Conservation (phyloP, 1,140 invertebrate genomes). For the Drosophila seguyi region DNA sequence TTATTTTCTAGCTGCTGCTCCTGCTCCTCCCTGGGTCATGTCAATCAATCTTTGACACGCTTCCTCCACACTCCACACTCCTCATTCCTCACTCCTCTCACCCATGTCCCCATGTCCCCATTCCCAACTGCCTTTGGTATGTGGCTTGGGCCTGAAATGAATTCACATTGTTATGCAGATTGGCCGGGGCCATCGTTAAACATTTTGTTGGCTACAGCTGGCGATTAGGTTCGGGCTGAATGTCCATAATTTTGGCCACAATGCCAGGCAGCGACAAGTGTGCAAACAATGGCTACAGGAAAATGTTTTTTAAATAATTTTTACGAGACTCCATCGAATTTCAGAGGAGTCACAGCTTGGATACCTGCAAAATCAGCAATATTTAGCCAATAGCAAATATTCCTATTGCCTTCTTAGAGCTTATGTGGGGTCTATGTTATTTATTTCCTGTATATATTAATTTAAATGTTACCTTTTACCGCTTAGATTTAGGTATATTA, state of each 20-base stretch:
- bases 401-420: not conserved
- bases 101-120: not conserved
- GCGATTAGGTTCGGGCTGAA: conserved; percentile 8
- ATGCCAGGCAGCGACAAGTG: conserved; percentile 4
- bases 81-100: not conserved
- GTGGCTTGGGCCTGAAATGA: conserved; percentile 28
- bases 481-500: too few relatives aligned
- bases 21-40: not conserved
- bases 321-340: conserved; percentile 4
- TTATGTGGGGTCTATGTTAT: not conserved
- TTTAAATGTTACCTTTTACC: too few relatives aligned
- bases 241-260: conserved; percentile 11
- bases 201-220: conserved; percentile 26
- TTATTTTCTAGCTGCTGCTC: not conserved
- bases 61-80: conserved; percentile 1
- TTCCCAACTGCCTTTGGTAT: not conserved
- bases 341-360: not conserved
- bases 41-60: conserved; percentile 51
- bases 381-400: not conserved
- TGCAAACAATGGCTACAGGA: conserved; percentile 17
- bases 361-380: conserved; percentile 8
- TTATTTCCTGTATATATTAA: not conserved
- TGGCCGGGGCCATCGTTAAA: conserved; percentile 22
- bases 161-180: conserved; percentile 57
- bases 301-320: conserved; percentile 1